These are phyloP conservation scores for Elephantulus edwardii DNA, from an alignment of 2,113 vertebrate species.

Conservation along the genomic window DNA sequence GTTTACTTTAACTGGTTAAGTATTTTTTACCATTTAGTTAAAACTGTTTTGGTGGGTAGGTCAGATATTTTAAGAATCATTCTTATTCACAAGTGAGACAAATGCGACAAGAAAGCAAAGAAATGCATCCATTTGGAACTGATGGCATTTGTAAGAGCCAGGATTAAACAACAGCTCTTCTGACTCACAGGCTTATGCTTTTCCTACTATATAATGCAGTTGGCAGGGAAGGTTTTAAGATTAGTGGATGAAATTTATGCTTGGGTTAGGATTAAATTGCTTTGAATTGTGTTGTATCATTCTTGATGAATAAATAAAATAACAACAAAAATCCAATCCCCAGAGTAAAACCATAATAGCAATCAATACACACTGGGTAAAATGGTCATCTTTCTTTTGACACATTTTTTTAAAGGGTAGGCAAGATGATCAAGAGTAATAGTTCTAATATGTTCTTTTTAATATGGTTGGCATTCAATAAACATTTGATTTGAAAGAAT, in stretches of 20 bases:
- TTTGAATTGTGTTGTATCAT: slow-evolving; percentile 44
- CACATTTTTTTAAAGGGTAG: not conserved
- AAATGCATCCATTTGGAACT: slow-evolving; percentile 42
- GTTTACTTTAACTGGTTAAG: not conserved
- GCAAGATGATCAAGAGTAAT: slow-evolving; percentile 28
- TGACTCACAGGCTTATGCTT: slow-evolving; percentile 15
- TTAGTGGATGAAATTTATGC: slow-evolving; percentile 53
- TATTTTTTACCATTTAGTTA: slow-evolving; percentile 27
- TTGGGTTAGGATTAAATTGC: slow-evolving; percentile 35
- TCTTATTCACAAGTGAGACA: slow-evolving; percentile 14
- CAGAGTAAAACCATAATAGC: slow-evolving; percentile 14
- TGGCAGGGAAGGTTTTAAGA: slow-evolving; percentile 52
- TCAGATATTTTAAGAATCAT: slow-evolving; percentile 19
- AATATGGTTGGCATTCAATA: slow-evolving; percentile 52
- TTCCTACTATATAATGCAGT: not conserved
- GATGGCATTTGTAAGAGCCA: slow-evolving; percentile 24
- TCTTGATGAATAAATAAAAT: slow-evolving; percentile 58
- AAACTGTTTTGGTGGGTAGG: not conserved
- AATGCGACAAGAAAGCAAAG: not conserved
- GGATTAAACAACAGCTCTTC: slow-evolving; percentile 46
- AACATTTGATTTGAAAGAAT: slow-evolving; percentile 62
- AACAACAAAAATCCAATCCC: not conserved
- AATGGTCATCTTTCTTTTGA: not conserved
- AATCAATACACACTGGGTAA: slow-evolving; percentile 25
- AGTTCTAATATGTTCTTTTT: slow-evolving; percentile 35